phyloP scores from a whole-genome alignment of 2,797 vertebrate genomes.

The Gastrophryne carolinensis region DNA sequence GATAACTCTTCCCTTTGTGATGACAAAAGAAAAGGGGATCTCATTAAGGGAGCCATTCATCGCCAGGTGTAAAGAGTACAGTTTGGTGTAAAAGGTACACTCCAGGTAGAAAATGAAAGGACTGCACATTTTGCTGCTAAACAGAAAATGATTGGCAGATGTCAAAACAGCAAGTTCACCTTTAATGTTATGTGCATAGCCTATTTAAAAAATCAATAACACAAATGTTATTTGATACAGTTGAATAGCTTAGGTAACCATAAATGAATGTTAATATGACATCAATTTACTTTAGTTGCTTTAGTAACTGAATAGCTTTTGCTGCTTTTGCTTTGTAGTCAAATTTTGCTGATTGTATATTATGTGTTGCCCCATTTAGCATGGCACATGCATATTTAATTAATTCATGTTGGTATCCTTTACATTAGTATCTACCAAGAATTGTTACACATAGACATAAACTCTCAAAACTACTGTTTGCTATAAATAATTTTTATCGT shows the following conservation, averaged over 20 bases:
- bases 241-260: not conserved
- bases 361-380: not conserved
- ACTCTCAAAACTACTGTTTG: not conserved
- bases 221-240: slow-evolving; percentile 13
- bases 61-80: too few relatives aligned
- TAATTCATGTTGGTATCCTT: not conserved
- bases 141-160: not conserved
- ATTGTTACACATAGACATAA: not conserved
- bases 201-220: not conserved
- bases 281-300: slow-evolving; percentile 28
- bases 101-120: too few relatives aligned
- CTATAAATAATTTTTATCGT: too few relatives aligned
- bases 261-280: not conserved
- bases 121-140: too few relatives aligned
- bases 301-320: slow-evolving; percentile 11
- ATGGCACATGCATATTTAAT: slow-evolving; percentile 9
- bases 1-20: too few relatives aligned
- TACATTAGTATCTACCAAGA: not conserved
- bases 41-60: too few relatives aligned
- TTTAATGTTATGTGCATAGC: not conserved
- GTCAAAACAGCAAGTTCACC: not conserved
- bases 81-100: too few relatives aligned
- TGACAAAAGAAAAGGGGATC: too few relatives aligned
- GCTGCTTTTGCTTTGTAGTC: not conserved
- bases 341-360: slow-evolving; percentile 17